phyloP scores from a whole-genome alignment of 2,797 vertebrate species.

The Sebastes minor region DNA sequence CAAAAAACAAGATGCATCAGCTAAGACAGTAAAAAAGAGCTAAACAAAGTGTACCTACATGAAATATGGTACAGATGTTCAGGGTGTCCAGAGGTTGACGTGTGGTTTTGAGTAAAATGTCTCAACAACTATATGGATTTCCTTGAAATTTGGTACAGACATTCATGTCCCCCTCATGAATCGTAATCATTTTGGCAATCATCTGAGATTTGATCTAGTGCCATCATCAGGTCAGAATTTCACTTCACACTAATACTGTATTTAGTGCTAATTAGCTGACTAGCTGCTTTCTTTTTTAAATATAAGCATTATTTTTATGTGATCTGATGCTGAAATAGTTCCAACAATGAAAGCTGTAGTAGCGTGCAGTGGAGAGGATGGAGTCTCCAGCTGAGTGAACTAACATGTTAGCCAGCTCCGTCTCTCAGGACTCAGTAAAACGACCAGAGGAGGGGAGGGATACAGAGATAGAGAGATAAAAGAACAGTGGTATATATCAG shows the following conservation, averaged over 20 bases:
- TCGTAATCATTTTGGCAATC: neutral
- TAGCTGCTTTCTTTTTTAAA: neutral
- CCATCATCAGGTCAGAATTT: neutral
- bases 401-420: neutral
- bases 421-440: conserved; percentile 21
- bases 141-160: neutral
- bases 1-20: no score
- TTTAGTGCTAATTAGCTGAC: neutral
- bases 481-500: conserved; percentile 21
- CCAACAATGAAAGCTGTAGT: neutral
- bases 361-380: neutral
- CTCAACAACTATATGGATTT: neutral
- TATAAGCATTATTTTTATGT: neutral
- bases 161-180: neutral
- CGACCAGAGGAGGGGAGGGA: neutral
- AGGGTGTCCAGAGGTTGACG: no score
- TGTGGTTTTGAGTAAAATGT: no score
- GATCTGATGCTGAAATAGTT: neutral
- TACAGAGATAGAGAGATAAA: conserved; percentile 26
- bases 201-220: neutral
- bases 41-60: neutral
- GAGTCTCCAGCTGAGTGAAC: conserved; percentile 26
- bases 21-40: no score
- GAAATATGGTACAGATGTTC: neutral
- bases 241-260: neutral